phyloP scores from a whole-genome alignment of 2,888 invertebrate genomes.

The Agriotes lineatus region DNA sequence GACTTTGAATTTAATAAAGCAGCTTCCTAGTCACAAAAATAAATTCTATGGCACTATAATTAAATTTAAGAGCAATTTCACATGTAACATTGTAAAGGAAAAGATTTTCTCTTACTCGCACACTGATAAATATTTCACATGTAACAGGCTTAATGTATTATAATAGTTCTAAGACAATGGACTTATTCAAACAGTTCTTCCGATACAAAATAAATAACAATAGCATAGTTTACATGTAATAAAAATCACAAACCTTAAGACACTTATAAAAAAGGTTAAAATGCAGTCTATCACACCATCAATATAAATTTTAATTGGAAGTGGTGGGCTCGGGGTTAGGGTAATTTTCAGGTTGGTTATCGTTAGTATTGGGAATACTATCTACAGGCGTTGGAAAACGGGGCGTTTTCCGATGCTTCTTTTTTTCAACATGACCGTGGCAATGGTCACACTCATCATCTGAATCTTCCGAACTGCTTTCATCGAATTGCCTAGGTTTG shows the following conservation, averaged over 20 bases:
- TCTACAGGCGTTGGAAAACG: not conserved
- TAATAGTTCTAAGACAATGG: no score
- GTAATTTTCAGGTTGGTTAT: conserved; percentile 5
- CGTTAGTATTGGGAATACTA: not conserved
- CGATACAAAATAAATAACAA: conserved; percentile 10
- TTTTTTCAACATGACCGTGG: conserved; percentile 82
- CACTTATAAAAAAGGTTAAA: conserved; percentile 36
- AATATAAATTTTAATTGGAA: conserved; percentile 18
- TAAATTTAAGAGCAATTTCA: not conserved
- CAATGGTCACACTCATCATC: conserved; percentile 91
- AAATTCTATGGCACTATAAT: conserved; percentile 4
- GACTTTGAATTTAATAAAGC: not conserved
- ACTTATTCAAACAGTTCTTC: not conserved
- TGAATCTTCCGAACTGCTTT: conserved; percentile 85
- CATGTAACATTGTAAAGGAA: not conserved
- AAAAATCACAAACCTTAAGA: conserved; percentile 43
- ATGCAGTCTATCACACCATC: conserved; percentile 20
- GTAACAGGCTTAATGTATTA: no score
- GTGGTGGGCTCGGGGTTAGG: conserved; percentile 2
- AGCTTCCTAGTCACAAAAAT: no score
- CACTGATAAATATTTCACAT: not conserved
- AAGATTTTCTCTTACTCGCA: not conserved
- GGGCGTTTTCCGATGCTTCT: conserved; percentile 54
- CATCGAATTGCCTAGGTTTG: conserved; percentile 89
- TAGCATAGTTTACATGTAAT: conserved; percentile 17